Conservation (phyloP, 1,140 invertebrate species). For the Drosophila quadrilineata region DNA sequence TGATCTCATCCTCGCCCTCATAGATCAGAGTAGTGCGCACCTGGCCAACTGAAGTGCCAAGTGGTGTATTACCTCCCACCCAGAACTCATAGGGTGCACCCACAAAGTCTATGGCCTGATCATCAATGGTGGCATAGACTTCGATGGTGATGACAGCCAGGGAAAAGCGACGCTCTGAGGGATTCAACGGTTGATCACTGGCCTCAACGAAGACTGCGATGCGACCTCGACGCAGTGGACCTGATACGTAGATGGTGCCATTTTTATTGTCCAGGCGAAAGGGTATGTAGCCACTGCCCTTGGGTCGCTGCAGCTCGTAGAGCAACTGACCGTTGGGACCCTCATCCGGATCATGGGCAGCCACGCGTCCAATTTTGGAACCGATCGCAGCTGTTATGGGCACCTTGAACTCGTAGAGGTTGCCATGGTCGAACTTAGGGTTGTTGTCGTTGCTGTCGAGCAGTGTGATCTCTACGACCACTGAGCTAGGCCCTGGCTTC, state of each 20-base stretch:
- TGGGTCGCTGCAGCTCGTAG: constrained; percentile 89
- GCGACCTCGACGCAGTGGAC: constrained; percentile 85
- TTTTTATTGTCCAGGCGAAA: constrained; percentile 88
- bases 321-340: constrained; percentile 90
- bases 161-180: constrained; percentile 89
- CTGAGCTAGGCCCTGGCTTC: constrained; percentile 82
- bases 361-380: constrained; percentile 87
- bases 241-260: constrained; percentile 87
- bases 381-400: constrained; percentile 86
- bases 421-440: constrained; percentile 90
- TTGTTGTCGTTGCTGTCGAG: constrained; percentile 94
- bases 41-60: constrained; percentile 93
- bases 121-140: constrained; percentile 83
- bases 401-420: constrained; percentile 89
- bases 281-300: constrained; percentile 84
- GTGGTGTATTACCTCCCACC: constrained; percentile 90
- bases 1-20: constrained; percentile 85
- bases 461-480: constrained; percentile 90
- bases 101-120: constrained; percentile 89
- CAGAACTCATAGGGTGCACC: constrained; percentile 95
- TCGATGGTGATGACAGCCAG: constrained; percentile 91
- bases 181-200: constrained; percentile 89
- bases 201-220: constrained; percentile 92
- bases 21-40: constrained; percentile 86
- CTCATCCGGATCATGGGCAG: constrained; percentile 90